A percentile compares a stretch with the other conserved stretches of the same genome.
These are phyloP conservation scores for Talpa occidentalis DNA, from an alignment of 2,113 vertebrate genomes.

Conservation along the genomic window DNA sequence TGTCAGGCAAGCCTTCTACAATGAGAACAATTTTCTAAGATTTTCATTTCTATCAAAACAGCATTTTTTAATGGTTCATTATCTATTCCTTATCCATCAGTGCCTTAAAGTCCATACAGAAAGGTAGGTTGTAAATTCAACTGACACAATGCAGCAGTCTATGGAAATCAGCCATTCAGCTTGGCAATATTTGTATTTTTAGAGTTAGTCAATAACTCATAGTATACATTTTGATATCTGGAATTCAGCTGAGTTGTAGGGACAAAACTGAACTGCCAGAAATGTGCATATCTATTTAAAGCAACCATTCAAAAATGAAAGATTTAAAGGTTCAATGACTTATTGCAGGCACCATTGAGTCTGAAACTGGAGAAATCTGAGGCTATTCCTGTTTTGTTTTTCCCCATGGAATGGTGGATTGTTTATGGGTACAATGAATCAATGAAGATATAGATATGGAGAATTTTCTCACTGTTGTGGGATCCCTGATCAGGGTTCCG, in stretches of 20 bases:
- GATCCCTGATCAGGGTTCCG: accelerated
- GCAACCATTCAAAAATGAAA: background rate
- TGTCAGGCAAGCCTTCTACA: background rate
- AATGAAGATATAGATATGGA: background rate
- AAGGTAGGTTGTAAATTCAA: background rate
- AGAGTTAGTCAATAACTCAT: background rate
- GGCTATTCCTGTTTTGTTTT: background rate
- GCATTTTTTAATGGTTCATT: background rate
- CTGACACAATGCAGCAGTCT: background rate
- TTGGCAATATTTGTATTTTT: background rate
- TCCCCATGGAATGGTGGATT: background rate
- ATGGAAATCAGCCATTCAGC: background rate
- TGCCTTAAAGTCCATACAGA: background rate
- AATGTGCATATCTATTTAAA: background rate
- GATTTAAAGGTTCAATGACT: background rate
- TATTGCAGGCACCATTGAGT: background rate
- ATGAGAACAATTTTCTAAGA: background rate
- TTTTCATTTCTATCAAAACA: background rate
- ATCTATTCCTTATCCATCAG: background rate
- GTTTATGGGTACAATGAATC: background rate
- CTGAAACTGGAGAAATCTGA: background rate
- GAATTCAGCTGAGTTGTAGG: background rate
- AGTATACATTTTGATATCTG: background rate
- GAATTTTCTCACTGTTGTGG: too few relatives aligned
- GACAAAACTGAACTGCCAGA: background rate